phyloP scores from a whole-genome alignment of 2,113 vertebrate species.

The Nerophis lumbriciformis region DNA sequence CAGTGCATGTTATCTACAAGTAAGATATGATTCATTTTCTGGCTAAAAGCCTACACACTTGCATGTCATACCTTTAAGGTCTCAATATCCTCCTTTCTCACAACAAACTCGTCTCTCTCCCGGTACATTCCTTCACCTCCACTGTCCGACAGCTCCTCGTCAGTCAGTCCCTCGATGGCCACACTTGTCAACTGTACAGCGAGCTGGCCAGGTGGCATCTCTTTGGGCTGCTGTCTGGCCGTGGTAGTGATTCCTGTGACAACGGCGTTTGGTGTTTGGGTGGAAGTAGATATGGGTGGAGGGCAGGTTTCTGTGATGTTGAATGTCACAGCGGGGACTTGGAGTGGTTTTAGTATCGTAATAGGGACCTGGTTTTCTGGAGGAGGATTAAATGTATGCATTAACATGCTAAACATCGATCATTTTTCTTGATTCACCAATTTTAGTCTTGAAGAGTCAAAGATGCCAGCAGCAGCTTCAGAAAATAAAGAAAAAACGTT shows the following conservation, averaged over 20 bases:
- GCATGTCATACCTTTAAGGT: conserved; percentile 78
- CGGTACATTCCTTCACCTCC: conserved; percentile 96
- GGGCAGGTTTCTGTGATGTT: conserved; percentile 58
- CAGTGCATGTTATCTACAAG: neutral
- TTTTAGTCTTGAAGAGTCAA: neutral
- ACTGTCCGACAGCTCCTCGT: conserved; percentile 90
- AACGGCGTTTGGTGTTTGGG: conserved; percentile 48
- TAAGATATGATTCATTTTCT: neutral
- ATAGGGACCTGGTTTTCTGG: conserved; percentile 50
- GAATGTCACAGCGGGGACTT: conserved; percentile 54
- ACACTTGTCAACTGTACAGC: conserved; percentile 77
- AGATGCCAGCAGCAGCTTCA: no score
- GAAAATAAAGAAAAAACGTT: no score
- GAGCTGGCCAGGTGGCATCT: conserved; percentile 67
- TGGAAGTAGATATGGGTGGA: conserved; percentile 31
- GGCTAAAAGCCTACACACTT: neutral
- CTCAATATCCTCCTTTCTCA: conserved; percentile 96
- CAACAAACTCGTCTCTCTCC: conserved; percentile 95
- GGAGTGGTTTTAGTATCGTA: conserved; percentile 70
- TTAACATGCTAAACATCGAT: neutral
- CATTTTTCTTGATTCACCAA: neutral
- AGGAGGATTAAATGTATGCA: conserved; percentile 9
- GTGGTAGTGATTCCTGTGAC: conserved; percentile 9
- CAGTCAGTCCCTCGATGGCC: conserved; percentile 89
- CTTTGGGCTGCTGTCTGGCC: conserved; percentile 59